Evolutionary conservation across 2,888 invertebrate species (phyloP).

Genomic region (Tetheella fluctuosa): DNA sequence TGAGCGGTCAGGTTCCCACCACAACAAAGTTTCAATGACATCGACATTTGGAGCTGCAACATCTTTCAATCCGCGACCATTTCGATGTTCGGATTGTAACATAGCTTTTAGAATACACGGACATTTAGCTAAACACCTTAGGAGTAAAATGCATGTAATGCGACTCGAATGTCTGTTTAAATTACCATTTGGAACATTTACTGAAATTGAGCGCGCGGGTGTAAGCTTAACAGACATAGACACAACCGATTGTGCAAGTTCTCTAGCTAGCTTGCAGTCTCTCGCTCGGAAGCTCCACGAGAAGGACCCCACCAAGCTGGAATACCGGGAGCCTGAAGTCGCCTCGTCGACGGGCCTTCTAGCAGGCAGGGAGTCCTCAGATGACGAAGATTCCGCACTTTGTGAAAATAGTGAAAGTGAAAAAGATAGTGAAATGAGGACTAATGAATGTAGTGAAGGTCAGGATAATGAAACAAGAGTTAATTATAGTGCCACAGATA

Average conservation of each 20-base stretch:
- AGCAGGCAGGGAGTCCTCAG: slow-evolving; percentile 79
- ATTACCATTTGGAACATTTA: slow-evolving; percentile 96
- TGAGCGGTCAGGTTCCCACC: slow-evolving; percentile 95
- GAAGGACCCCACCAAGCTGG: slow-evolving; percentile 91
- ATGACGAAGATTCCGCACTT: slow-evolving; percentile 77
- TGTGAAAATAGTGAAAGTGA: slow-evolving; percentile 73
- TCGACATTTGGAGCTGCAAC: slow-evolving; percentile 93
- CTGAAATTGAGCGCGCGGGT: slow-evolving; percentile 95
- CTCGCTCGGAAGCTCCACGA: slow-evolving; percentile 92
- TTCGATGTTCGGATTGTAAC: slow-evolving; percentile 97
- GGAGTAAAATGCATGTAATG: slow-evolving; percentile 98
- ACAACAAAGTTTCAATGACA: slow-evolving; percentile 95
- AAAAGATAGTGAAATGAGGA: slow-evolving; percentile 77
- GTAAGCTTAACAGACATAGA: slow-evolving; percentile 97
- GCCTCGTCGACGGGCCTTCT: slow-evolving; percentile 52
- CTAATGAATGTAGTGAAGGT: slow-evolving; percentile 70
- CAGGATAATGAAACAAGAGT: slow-evolving; percentile 73
- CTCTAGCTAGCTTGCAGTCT: slow-evolving; percentile 93
- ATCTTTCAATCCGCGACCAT: slow-evolving; percentile 96
- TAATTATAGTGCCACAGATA: slow-evolving; percentile 85
- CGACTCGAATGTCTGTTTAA: slow-evolving; percentile 96
- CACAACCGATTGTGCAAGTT: slow-evolving; percentile 97
- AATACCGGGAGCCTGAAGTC: slow-evolving; percentile 83
- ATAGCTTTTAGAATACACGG: slow-evolving; percentile 98
- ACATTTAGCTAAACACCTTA: slow-evolving; percentile 97